phyloP scores from a whole-genome alignment of 2,113 vertebrate species.

The Monopterus albus region DNA sequence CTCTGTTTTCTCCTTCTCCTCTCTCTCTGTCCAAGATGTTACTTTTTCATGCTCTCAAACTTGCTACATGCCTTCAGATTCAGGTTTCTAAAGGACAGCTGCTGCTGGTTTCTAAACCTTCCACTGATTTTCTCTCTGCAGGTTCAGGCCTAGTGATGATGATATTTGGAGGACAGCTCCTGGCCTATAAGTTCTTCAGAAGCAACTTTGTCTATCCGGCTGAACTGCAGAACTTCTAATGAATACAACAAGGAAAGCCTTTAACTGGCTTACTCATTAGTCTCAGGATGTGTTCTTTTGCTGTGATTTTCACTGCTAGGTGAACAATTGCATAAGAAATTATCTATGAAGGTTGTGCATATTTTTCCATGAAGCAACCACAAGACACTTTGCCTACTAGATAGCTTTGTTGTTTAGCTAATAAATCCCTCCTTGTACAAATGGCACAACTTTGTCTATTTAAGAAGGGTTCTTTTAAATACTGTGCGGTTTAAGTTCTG shows the following conservation, averaged over 20 bases:
- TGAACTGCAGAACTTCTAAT: constrained; percentile 89
- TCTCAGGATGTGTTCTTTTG: constrained; percentile 31
- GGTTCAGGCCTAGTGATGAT: constrained; percentile 89
- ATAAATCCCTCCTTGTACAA: constrained; percentile 32
- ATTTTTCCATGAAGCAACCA: neutral
- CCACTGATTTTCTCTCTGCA: constrained; percentile 65
- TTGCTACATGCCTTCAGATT: neutral
- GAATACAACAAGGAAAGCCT: constrained; percentile 40
- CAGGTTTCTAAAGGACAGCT: neutral
- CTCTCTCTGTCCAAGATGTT: neutral
- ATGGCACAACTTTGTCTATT: constrained; percentile 16
- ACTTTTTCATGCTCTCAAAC: neutral
- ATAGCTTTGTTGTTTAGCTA: neutral
- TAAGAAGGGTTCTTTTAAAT: constrained; percentile 41
- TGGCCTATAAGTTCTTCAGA: constrained; percentile 89
- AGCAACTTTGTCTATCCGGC: constrained; percentile 89
- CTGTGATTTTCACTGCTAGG: no score
- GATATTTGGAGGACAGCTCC: constrained; percentile 88
- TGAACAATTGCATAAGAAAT: no score
- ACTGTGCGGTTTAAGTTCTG: constrained; percentile 61
- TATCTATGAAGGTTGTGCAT: no score
- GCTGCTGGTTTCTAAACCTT: neutral
- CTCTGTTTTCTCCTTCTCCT: neutral
- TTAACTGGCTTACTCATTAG: constrained; percentile 48
- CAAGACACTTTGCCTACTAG: neutral